A percentile compares a stretch with the other conserved stretches of the same genome.
Evolutionary conservation across 2,113 vertebrate species (phyloP).

Genomic region (Barnardius zonarius): DNA sequence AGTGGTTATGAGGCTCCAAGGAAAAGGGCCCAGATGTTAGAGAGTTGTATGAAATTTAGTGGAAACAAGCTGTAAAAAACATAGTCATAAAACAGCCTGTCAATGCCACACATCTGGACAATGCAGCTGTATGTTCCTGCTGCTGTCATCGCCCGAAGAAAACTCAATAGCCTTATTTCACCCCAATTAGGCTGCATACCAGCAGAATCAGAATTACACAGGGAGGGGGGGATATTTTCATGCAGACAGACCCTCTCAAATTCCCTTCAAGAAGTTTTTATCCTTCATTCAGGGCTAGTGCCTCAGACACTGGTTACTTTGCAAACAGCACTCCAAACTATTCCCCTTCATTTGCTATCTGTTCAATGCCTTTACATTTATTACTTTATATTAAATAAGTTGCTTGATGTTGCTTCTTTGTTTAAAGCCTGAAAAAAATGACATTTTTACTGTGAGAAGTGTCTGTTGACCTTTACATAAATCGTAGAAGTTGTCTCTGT

Average conservation of each 20-base stretch:
- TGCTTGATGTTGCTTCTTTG: background rate
- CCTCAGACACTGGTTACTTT: background rate
- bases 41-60: constrained; percentile 80
- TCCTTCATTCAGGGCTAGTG: constrained; percentile 43
- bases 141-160: constrained; percentile 77
- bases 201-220: constrained; percentile 51
- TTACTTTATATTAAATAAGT: background rate
- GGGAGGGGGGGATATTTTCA: background rate
- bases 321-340: background rate
- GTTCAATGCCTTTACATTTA: background rate
- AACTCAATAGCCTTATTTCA: constrained; percentile 81
- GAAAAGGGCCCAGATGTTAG: constrained; percentile 80
- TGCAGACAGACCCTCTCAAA: background rate
- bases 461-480: background rate
- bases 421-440: constrained; percentile 5
- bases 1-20: constrained; percentile 77
- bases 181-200: constrained; percentile 79
- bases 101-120: constrained; percentile 82
- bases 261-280: constrained; percentile 52
- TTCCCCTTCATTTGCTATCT: constrained; percentile 10
- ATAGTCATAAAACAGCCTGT: constrained; percentile 77
- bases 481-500: background rate
- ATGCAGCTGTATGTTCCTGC: constrained; percentile 77
- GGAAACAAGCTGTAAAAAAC: constrained; percentile 84
- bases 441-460: background rate